Percentiles rank a stretch among this genome's conserved stretches.
phyloP scores from a whole-genome alignment of 2,888 invertebrate genomes.

The Caenorhabditis sp. region DNA sequence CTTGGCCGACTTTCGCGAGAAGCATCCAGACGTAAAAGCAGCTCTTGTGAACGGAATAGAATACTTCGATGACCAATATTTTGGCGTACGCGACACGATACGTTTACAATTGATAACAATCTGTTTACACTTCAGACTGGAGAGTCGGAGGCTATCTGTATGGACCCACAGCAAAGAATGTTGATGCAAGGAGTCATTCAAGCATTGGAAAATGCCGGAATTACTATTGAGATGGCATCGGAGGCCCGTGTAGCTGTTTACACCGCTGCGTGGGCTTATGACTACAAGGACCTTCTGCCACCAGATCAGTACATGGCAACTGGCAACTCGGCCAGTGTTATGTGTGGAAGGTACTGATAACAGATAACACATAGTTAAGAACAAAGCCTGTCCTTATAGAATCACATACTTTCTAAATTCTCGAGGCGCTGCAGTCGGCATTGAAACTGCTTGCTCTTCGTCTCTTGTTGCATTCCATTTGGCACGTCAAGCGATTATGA shows the following conservation, averaged over 20 bases:
- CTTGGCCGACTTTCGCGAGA: conserved; percentile 59
- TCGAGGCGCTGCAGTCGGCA: conserved; percentile 93
- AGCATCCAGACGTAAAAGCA: conserved; percentile 66
- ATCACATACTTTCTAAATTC: conserved; percentile 96
- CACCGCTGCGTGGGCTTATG: conserved; percentile 69
- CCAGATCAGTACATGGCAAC: conserved; percentile 71
- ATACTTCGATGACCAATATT: conserved; percentile 70
- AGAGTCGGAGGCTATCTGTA: conserved; percentile 68
- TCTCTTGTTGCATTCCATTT: conserved; percentile 87
- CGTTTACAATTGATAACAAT: not conserved
- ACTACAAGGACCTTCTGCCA: conserved; percentile 68
- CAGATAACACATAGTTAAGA: too few relatives aligned
- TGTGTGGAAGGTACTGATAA: conserved; percentile 66
- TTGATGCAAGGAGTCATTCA: conserved; percentile 67
- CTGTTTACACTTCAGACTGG: conserved; percentile 55
- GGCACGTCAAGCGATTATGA: conserved; percentile 87
- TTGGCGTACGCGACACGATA: conserved; percentile 61
- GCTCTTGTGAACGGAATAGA: conserved; percentile 69
- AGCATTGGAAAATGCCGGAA: conserved; percentile 70
- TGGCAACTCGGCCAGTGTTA: conserved; percentile 69
- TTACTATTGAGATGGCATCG: conserved; percentile 64
- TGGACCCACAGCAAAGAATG: conserved; percentile 72
- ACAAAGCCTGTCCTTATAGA: conserved; percentile 84
- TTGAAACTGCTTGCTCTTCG: conserved; percentile 98
- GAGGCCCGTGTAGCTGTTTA: conserved; percentile 62